Evolutionary conservation across 2,113 vertebrate genomes (phyloP).

Genomic region (Tringa solitaria): DNA sequence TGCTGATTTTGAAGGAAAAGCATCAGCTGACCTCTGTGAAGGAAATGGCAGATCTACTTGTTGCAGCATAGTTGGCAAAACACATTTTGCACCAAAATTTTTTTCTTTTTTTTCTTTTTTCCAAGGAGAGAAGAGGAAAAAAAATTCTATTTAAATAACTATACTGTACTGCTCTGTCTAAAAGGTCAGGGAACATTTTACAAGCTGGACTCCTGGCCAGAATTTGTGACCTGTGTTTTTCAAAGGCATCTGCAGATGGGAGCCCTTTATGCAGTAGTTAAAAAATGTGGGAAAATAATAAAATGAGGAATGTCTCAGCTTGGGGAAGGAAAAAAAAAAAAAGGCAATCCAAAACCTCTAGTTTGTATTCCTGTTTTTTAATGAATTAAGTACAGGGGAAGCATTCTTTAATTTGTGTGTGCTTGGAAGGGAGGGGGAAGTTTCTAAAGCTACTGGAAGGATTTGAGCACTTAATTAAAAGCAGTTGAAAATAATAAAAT

Average conservation of each 20-base stretch:
- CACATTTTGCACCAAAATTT: background rate
- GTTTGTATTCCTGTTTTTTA: background rate
- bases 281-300: slow-evolving; percentile 72
- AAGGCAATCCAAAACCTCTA: background rate
- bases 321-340: background rate
- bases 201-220: background rate
- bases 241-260: slow-evolving; percentile 1
- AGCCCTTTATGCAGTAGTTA: slow-evolving; percentile 27
- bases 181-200: background rate
- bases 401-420: slow-evolving; percentile 39
- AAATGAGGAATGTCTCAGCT: slow-evolving; percentile 73
- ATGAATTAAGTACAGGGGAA: slow-evolving; percentile 59
- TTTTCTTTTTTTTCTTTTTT: background rate
- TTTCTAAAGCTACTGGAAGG: background rate
- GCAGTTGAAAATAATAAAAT: background rate
- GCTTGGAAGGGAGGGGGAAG: background rate
- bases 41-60: background rate
- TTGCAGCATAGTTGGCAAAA: background rate
- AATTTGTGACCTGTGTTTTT: background rate
- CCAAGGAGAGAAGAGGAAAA: background rate
- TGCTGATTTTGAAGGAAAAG: background rate
- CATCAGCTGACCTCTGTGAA: background rate
- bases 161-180: background rate
- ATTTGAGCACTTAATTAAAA: background rate
- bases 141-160: background rate